Base-by-base conservation (phyloP, 1,140 invertebrate genomes). In the Rhopalosiphum padi region DNA sequence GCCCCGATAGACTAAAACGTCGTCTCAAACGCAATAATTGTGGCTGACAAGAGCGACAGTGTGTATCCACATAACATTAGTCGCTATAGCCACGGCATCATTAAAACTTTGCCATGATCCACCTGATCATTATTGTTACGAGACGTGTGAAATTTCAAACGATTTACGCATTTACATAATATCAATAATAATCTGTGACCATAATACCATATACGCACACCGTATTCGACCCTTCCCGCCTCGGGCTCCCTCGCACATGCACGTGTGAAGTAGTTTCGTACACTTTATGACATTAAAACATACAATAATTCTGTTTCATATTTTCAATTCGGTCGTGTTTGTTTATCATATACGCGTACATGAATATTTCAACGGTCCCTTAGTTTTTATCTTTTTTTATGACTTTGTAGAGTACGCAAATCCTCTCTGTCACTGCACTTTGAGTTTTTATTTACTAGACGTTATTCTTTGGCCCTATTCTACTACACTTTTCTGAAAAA, bases 301-400 rank as follows among this genome's bases (percentile, higher is more conserved):
- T 87, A 48, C 25, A 87, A 87, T 87, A 87, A 87, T 48, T 87
- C 86, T 46, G 43, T 48, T 48, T 46, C 25, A 22, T 46, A n/a
- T 48, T 87, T 48, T 48, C n/a, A 48, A 48, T 48, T 87, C 86
- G 30, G 86, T 35, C n/a, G 18, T 48, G 46, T 87, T 87, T 87
- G 86, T 87, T 87, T 51, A 87, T 48, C 86, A 86, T 86, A 35
- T 35, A 86, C 83, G 37, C 41, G 21, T 86, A 86, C 83, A 86
- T 87, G 86, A 87, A 87, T 87, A 48, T 87, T 87, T 87, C 86
- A 30, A 87, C 30, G 18, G 46, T 8, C 86, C 30, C 86, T 48
- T 48, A 87, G 86, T 87, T 48, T 87, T 51, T 51, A n/a, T 87
- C 25, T 87, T n/a, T 30, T 77, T 77, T 77, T 77, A 77, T 77